Evolutionary conservation across 2,888 invertebrate genomes (phyloP).

Genomic region (Yponomeuta cagnagella): DNA sequence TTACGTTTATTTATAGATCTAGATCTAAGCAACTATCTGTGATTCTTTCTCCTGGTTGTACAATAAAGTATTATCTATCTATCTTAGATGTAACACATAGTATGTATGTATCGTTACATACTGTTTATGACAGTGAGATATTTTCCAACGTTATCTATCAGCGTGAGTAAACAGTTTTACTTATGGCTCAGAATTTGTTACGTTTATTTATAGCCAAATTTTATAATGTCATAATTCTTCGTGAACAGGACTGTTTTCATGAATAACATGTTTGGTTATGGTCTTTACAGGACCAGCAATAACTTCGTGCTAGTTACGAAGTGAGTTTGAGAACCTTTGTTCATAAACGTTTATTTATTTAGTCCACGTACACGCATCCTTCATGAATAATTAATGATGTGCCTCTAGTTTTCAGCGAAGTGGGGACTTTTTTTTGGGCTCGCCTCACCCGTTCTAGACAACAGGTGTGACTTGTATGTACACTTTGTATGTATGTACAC

Average conservation of each 20-base stretch:
- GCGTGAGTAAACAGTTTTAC: background rate
- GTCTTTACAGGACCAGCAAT: background rate
- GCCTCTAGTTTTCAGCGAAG: background rate
- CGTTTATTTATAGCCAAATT: background rate
- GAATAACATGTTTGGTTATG: background rate
- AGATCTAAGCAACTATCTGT: too few species aligned
- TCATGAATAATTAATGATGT: conserved; percentile 5
- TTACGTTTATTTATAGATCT: background rate
- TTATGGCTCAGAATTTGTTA: background rate
- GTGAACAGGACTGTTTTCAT: background rate
- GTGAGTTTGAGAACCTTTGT: background rate
- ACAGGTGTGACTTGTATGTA: background rate
- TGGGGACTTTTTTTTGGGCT: background rate
- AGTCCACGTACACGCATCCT: background rate
- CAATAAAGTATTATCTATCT: too few species aligned
- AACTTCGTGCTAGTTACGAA: background rate
- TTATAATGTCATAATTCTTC: background rate
- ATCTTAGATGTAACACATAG: too few species aligned
- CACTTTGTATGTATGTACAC: background rate
- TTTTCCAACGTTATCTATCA: background rate
- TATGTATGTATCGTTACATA: background rate
- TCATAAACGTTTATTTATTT: background rate
- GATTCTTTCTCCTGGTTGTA: too few species aligned
- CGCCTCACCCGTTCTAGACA: background rate
- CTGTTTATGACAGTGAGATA: background rate